These are phyloP conservation scores for Potamarius usumacintae DNA, from an alignment of 2,113 vertebrate genomes.

Conservation along the genomic window DNA sequence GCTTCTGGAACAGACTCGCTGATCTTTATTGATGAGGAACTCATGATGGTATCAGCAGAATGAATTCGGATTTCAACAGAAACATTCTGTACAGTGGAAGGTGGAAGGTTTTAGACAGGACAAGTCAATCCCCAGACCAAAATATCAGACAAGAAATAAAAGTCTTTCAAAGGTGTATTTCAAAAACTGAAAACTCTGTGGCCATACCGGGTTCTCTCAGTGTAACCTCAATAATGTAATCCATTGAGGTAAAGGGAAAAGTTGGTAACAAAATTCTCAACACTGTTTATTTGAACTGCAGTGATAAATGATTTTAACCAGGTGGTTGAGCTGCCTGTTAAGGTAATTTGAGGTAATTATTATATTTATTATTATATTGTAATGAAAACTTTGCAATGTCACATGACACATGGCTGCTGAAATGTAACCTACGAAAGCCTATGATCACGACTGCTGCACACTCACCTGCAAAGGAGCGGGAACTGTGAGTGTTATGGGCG, in stretches of 20 bases:
- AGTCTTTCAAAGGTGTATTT: neutral
- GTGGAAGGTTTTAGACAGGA: too few species aligned
- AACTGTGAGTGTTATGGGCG: slow-evolving; percentile 77
- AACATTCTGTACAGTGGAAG: too few species aligned
- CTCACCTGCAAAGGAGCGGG: slow-evolving; percentile 88
- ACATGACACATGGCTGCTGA: neutral
- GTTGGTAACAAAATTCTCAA: too few species aligned
- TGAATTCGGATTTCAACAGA: too few species aligned
- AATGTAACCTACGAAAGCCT: neutral
- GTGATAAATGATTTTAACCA: neutral
- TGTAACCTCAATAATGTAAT: too few species aligned
- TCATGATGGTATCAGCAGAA: too few species aligned
- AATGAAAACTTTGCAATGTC: neutral
- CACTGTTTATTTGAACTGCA: neutral
- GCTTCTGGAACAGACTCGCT: too few species aligned
- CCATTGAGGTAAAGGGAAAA: too few species aligned
- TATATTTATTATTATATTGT: neutral
- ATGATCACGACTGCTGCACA: slow-evolving; percentile 40
- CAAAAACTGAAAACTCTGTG: neutral
- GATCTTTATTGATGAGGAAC: too few species aligned
- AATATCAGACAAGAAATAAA: too few species aligned
- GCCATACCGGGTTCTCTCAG: neutral
- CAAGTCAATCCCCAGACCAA: too few species aligned
- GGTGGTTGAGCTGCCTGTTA: neutral
- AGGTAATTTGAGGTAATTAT: neutral